Conservation (phyloP, 2,113 vertebrate genomes). For the Ammodytes dubius region DNA sequence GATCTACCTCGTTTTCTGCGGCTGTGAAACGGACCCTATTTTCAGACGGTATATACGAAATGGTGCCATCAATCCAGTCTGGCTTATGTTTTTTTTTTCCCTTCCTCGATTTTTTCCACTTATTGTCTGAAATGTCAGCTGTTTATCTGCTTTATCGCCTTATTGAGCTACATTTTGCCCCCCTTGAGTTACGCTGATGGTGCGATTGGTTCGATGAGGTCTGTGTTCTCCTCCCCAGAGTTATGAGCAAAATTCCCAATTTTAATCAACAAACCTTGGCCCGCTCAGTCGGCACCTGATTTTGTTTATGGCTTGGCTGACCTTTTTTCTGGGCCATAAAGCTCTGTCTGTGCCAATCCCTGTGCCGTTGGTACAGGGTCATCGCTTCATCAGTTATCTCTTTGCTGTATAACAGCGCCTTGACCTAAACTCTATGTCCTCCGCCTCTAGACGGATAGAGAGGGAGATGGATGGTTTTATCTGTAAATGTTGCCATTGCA, state of each 20-base stretch:
- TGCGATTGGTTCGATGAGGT: constrained; percentile 35
- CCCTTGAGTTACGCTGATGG: constrained; percentile 40
- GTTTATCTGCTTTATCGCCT: constrained; percentile 57
- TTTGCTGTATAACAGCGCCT: constrained; percentile 55
- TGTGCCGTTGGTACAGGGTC: constrained; percentile 50
- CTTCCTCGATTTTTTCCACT: constrained; percentile 36
- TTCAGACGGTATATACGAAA: constrained; percentile 26
- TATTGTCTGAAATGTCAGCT: constrained; percentile 65
- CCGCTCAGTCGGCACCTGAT: constrained; percentile 30
- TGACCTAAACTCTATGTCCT: constrained; percentile 70
- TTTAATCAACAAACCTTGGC: constrained; percentile 68
- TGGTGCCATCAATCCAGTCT: not conserved
- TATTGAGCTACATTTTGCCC: constrained; percentile 55
- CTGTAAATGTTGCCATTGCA: constrained; percentile 68
- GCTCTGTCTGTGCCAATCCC: constrained; percentile 67
- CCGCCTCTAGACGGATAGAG: constrained; percentile 58
- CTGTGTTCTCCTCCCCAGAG: constrained; percentile 40
- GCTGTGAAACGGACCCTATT: constrained; percentile 23
- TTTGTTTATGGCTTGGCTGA: constrained; percentile 75
- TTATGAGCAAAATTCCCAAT: constrained; percentile 54
- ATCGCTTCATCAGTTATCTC: constrained; percentile 78
- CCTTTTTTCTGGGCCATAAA: constrained; percentile 74
- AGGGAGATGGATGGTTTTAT: constrained; percentile 75
- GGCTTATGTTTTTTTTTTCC: constrained; percentile 26
- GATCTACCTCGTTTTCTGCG: constrained; percentile 45